Percentiles rank a stretch among this genome's conserved stretches.
These are phyloP conservation scores for Teleopsis dalmanni DNA, from an alignment of 1,140 invertebrate species.

Conservation along the genomic window DNA sequence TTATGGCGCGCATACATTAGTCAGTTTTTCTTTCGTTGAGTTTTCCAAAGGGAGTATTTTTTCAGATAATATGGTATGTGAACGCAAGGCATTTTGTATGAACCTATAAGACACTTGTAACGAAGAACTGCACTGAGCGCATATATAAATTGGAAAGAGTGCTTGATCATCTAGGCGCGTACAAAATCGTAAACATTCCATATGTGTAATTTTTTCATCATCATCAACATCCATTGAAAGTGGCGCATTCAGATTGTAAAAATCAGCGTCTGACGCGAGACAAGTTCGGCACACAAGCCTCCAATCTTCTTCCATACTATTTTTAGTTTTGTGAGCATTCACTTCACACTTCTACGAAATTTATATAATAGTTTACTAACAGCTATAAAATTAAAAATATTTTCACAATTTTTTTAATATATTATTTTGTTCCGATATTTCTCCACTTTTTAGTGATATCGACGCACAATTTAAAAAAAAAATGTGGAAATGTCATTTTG, in stretches of 20 bases:
- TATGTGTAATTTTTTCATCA: conserved; percentile 18
- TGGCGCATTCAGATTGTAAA: conserved; percentile 27
- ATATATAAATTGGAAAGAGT: conserved; percentile 26
- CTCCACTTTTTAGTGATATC: too few relatives aligned
- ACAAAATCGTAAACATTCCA: conserved; percentile 27
- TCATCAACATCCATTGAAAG: conserved; percentile 13
- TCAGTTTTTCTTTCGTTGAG: neutral
- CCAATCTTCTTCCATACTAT: conserved; percentile 16
- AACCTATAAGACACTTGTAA: conserved; percentile 34
- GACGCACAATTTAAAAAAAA: too few relatives aligned
- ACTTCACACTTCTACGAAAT: neutral
- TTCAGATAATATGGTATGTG: conserved; percentile 31
- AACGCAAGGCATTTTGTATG: conserved; percentile 27
- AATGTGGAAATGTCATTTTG: too few relatives aligned
- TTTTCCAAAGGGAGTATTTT: conserved; percentile 15
- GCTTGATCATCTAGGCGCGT: conserved; percentile 23
- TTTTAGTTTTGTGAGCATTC: neutral
- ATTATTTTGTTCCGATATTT: too few relatives aligned
- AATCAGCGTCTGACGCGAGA: conserved; percentile 27
- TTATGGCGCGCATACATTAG: neutral
- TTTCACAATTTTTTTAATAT: conserved; percentile 4
- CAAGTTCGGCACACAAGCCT: conserved; percentile 36
- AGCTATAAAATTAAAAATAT: conserved; percentile 1
- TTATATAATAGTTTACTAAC: neutral
- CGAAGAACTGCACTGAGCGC: conserved; percentile 28